Conservation (phyloP, 2,888 invertebrate genomes). For the Nomada fucata region DNA sequence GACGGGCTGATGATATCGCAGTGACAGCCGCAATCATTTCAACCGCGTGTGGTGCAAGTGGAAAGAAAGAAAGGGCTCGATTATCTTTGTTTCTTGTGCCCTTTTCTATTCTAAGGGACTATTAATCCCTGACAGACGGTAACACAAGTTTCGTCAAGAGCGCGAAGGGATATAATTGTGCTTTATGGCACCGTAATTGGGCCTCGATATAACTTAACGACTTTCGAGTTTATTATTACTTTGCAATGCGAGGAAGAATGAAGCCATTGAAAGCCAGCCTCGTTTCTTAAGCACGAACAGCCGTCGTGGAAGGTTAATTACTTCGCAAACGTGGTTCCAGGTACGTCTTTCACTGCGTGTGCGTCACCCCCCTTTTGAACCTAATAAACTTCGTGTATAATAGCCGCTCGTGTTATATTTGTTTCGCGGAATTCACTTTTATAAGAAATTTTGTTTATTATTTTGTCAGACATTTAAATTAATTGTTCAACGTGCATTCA, state of each 20-base stretch:
- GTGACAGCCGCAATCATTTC: too few species aligned
- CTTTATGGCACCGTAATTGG: constrained; percentile 55
- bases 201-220: constrained; percentile 65
- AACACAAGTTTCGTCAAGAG: constrained; percentile 35
- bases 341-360: constrained; percentile 54
- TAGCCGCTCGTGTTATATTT: constrained; percentile 3
- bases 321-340: constrained; percentile 55
- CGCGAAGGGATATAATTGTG: constrained; percentile 35
- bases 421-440: constrained; percentile 8
- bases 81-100: not conserved
- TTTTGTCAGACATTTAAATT: not conserved
- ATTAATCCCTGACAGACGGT: not conserved
- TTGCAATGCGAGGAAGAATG: constrained; percentile 52
- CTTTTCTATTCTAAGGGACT: not conserved
- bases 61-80: not conserved
- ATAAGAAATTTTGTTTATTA: constrained; percentile 13
- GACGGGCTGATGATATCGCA: too few species aligned
- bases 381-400: constrained; percentile 12
- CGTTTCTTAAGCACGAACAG: constrained; percentile 60
- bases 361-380: constrained; percentile 9
- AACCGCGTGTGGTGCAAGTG: not conserved
- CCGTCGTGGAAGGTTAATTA: constrained; percentile 62
- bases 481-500: not conserved
- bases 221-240: constrained; percentile 66
- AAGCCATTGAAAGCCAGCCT: constrained; percentile 53